A percentile compares a stretch with the other conserved stretches of the same genome.
Evolutionary conservation across 2,113 vertebrate species (phyloP).

Genomic region (crab-eating macaque (Macaca fascicularis)): T2T-MFA8v1.1 NC_088377.1:164067501-164068000

Average conservation of each 20-base stretch:
- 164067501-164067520: background rate
- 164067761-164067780: background rate
- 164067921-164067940: background rate
- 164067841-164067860: constrained; percentile 17
- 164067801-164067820: constrained; percentile 41
- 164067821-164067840: constrained; percentile 2
- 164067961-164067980: background rate
- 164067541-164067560: background rate
- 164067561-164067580: constrained; percentile 58
- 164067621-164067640: constrained; percentile 66
- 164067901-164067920: background rate
- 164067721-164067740: background rate
- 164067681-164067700: constrained; percentile 48
- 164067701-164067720: constrained; percentile 31
- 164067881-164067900: background rate
- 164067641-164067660: constrained; percentile 41
- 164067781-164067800: background rate
- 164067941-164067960: background rate
- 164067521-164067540: constrained; percentile 56
- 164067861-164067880: background rate
- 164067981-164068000: background rate
- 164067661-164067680: constrained; percentile 57
- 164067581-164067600: constrained; percentile 59
- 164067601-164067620: constrained; percentile 57
- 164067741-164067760: background rate